Base-by-base conservation (phyloP, 2,797 vertebrate genomes). In the Anableps anableps region DNA sequence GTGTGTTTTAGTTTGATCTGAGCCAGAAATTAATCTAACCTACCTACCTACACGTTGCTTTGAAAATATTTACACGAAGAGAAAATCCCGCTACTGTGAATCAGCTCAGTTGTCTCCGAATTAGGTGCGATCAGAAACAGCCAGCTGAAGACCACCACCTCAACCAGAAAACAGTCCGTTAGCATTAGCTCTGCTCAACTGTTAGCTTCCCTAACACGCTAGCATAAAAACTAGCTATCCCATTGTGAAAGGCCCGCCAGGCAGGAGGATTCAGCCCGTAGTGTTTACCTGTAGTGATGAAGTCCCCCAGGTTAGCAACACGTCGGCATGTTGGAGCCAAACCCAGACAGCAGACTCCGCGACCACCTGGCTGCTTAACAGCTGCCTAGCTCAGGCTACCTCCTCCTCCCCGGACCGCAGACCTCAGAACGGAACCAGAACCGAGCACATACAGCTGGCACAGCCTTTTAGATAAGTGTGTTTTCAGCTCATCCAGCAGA, bases 291-390 rank as follows among this genome's bases (percentile, higher is more conserved):
- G 80, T 62, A 72, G 21, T 60, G 48, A 73, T 55, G 3, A 75
- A 75, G 58, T 82, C 73, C 68, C 79, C 75, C 82, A 0, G 79
- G 14, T 93, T 85, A 87, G 74, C 80, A 81, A 51, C 88, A 80
- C 17, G 71, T 79, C 53, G 17, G 60, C 31, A 62, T 62, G 16
- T 34, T 34, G 11, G 31, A 62, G 29, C 31, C 16, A 62, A 62
- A 62, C 14, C 6, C 31, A 1, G 14, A 1, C 60, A 19, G 29
- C 60, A 8, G 31, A 14, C 29, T 62, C 60, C 43, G 83, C 85
- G 31, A 34, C 17, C 60, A 77, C 17, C n/a, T 31, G 29, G 29
- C 31, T 19, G 31, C 60, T 19, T 19, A 34, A 34, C 75, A 41
- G 62, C 62, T 53, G 62, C 36, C 34, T 36, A 8, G 21, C 62